Evolutionary conservation across 2,113 vertebrate genomes (phyloP).

Genomic region (Pachyramphus minor): DNA sequence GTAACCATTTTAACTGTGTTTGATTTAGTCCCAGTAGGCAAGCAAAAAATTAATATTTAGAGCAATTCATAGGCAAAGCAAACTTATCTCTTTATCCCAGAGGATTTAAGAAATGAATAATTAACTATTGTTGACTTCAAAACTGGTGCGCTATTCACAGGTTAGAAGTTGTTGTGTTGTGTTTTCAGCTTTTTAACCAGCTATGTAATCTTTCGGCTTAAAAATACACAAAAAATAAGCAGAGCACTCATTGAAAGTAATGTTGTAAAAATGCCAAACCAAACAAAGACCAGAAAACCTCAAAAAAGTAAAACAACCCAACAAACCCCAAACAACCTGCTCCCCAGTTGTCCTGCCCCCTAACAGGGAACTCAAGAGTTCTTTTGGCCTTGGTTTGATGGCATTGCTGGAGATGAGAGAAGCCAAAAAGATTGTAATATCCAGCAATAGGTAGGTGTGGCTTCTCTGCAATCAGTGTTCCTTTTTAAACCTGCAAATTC

Average conservation of each 20-base stretch:
- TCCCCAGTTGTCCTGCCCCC: fast-evolving
- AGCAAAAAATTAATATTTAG: conserved; percentile 58
- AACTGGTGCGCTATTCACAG: neutral
- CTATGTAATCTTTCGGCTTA: neutral
- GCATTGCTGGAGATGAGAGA: neutral
- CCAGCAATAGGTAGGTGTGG: neutral
- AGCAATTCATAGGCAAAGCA: conserved; percentile 26
- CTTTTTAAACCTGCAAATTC: neutral
- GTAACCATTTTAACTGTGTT: conserved; percentile 68
- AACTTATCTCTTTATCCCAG: conserved; percentile 20
- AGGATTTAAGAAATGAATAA: conserved; percentile 28
- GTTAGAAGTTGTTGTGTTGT: conserved; percentile 19
- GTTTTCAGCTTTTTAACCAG: neutral
- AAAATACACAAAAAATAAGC: neutral
- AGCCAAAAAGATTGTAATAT: neutral
- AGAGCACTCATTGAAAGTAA: neutral
- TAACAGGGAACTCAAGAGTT: neutral
- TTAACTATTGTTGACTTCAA: conserved; percentile 43
- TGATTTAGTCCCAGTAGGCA: conserved; percentile 57
- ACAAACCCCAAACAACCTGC: neutral
- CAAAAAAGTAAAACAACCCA: neutral
- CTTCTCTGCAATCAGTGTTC: neutral
- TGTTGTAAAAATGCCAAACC: neutral
- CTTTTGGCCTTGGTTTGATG: neutral
- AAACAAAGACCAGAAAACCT: neutral